Evolutionary conservation across 2,888 invertebrate species (phyloP).

Genomic region (Lycia hirtaria): DNA sequence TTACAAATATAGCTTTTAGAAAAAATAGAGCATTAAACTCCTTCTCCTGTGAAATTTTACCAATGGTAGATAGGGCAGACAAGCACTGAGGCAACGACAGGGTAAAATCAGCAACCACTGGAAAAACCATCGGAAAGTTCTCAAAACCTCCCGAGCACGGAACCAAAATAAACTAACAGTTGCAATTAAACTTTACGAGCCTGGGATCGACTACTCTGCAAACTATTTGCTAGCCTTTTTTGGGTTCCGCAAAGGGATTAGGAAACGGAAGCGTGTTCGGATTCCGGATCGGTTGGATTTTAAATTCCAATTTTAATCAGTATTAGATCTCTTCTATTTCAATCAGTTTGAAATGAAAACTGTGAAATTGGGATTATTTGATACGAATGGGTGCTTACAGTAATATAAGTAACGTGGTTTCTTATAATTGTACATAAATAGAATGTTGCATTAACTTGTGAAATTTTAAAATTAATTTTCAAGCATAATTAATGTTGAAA

Average conservation of each 20-base stretch:
- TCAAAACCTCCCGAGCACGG: constrained; percentile 26
- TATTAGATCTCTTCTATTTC: constrained; percentile 4
- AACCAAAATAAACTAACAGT: constrained; percentile 57
- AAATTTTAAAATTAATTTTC: too few species aligned
- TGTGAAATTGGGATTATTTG: constrained; percentile 6
- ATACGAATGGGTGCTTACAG: too few species aligned
- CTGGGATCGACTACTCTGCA: constrained; percentile 36
- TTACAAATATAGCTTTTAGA: too few species aligned
- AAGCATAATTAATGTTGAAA: too few species aligned
- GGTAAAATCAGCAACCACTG: constrained; percentile 4
- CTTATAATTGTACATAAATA: too few species aligned
- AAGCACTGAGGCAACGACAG: too few species aligned
- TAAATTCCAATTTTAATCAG: constrained; percentile 26
- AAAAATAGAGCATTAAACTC: too few species aligned
- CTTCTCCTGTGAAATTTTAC: too few species aligned
- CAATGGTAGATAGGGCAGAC: too few species aligned
- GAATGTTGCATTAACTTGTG: too few species aligned
- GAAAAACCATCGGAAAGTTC: constrained; percentile 38
- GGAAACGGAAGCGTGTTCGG: constrained; percentile 26
- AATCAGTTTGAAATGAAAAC: constrained; percentile 14
- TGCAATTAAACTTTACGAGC: constrained; percentile 60
- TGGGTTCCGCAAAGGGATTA: constrained; percentile 29
- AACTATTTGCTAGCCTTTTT: constrained; percentile 39
- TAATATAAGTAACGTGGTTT: too few species aligned
- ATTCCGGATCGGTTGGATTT: constrained; percentile 12